Conservation (phyloP, 1,140 invertebrate genomes). For the Potamilus streckersoni region DNA sequence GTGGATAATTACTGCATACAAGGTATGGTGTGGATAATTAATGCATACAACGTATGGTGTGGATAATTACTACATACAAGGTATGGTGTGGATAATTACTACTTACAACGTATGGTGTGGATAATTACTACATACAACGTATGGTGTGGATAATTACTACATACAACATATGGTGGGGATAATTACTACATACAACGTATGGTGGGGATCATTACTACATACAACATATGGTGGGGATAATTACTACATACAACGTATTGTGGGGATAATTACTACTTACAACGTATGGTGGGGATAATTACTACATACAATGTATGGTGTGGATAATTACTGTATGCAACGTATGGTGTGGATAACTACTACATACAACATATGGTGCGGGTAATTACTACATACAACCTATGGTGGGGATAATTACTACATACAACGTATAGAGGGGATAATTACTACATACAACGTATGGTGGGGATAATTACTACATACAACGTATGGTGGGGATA, state of each 20-base stretch:
- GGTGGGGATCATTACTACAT: no score
- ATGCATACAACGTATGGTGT: no score
- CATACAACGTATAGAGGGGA: constrained; percentile 82
- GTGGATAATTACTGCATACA: constrained; percentile 49
- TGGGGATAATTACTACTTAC: no score
- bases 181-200: constrained; percentile 75
- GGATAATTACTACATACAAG: constrained; percentile 70
- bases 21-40: constrained; percentile 97
- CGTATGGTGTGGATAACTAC: not conserved
- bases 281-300: not conserved
- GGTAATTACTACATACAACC: no score
- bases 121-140: constrained; percentile 73
- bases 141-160: no score
- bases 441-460: no score
- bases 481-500: constrained; percentile 90
- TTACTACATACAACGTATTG: constrained; percentile 77
- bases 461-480: constrained; percentile 25
- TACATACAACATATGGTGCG: constrained; percentile 86
- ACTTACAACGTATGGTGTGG: no score
- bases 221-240: not conserved
- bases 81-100: constrained; percentile 96
- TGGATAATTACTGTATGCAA: no score
- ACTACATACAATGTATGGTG: constrained; percentile 83
- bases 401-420: constrained; percentile 10
- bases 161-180: not conserved